Evolutionary conservation across 2,888 invertebrate species (phyloP).

Genomic region (Rhodophaea formosa): DNA sequence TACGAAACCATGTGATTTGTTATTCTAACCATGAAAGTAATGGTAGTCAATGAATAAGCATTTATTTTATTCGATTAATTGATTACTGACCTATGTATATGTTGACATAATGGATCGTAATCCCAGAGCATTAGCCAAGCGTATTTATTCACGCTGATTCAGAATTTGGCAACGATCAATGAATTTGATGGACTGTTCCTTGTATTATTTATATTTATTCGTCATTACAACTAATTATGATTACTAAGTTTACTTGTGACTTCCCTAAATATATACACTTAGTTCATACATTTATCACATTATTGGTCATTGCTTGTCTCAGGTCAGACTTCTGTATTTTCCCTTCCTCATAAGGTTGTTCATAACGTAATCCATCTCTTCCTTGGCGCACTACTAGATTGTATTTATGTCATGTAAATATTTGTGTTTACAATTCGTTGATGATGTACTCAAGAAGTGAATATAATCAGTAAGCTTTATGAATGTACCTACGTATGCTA

Average conservation of each 20-base stretch:
- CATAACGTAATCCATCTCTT: too few relatives aligned
- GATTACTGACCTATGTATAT: background rate
- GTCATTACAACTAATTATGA: background rate
- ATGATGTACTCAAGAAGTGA: slow-evolving; percentile 42
- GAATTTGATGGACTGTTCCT: slow-evolving; percentile 11
- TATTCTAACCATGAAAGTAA: too few relatives aligned
- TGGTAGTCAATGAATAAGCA: background rate
- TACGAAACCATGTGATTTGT: too few relatives aligned
- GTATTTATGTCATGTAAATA: too few relatives aligned
- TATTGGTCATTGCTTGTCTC: too few relatives aligned
- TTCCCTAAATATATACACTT: too few relatives aligned
- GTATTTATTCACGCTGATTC: slow-evolving; percentile 5
- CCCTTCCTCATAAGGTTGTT: too few relatives aligned
- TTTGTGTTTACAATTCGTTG: slow-evolving; percentile 40
- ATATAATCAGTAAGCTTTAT: slow-evolving; percentile 64
- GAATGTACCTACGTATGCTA: slow-evolving; percentile 63
- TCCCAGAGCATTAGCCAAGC: background rate
- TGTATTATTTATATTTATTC: background rate
- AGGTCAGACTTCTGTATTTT: too few relatives aligned
- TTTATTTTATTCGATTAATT: background rate
- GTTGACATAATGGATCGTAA: background rate
- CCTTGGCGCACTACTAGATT: background rate
- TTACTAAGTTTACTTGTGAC: background rate
- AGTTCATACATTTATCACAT: too few relatives aligned
- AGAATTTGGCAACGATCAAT: slow-evolving; percentile 15